A percentile compares a stretch with the other conserved stretches of the same genome.
Evolutionary conservation across 2,888 invertebrate genomes (phyloP).

Genomic region (Standfussiana lucernea): DNA sequence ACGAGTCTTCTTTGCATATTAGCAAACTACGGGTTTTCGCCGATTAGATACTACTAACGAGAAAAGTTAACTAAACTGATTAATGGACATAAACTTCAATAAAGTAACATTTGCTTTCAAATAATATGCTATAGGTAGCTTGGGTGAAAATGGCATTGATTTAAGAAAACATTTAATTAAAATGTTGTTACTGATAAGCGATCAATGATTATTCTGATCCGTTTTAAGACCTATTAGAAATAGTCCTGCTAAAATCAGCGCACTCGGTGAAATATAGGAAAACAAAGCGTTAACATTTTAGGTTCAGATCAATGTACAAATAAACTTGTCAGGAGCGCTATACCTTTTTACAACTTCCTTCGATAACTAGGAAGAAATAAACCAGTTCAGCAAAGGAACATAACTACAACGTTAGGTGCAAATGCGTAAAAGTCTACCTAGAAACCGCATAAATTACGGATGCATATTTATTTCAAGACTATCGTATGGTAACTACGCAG

Average conservation of each 20-base stretch:
- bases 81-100: neutral
- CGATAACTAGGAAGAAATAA: slow-evolving; percentile 22
- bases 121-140: neutral
- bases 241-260: neutral
- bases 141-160: neutral
- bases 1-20: slow-evolving; percentile 11
- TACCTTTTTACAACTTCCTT: slow-evolving; percentile 29
- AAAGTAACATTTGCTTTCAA: neutral
- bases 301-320: slow-evolving; percentile 2
- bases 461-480: slow-evolving; percentile 13
- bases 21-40: neutral
- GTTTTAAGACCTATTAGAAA: neutral
- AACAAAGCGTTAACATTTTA: neutral
- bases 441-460: slow-evolving; percentile 21
- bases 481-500: neutral
- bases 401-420: slow-evolving; percentile 13
- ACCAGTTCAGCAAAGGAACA: slow-evolving; percentile 6
- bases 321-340: slow-evolving; percentile 6
- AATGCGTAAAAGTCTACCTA: slow-evolving; percentile 17
- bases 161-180: neutral
- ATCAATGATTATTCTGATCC: neutral
- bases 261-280: neutral
- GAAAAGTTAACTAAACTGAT: slow-evolving; percentile 16
- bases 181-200: neutral
- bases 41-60: slow-evolving; percentile 11